Conservation (phyloP, 2,888 invertebrate genomes). For the Chalcosyrphus nemorum region DNA sequence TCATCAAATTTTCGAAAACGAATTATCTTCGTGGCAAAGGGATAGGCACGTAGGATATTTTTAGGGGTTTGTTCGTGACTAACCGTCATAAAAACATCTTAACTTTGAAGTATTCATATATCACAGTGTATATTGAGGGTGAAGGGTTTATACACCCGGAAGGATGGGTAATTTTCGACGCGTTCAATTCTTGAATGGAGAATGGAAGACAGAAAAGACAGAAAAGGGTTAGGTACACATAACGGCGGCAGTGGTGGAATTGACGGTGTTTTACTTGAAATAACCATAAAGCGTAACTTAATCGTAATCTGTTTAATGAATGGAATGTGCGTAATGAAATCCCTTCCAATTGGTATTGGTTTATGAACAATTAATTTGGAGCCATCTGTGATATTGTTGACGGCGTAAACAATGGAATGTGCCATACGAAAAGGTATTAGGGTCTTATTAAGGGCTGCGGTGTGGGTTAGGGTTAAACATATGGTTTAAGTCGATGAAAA, state of each 20-base stretch:
- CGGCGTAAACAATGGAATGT: too few relatives aligned
- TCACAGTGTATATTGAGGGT: background rate
- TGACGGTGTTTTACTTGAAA: background rate
- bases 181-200: background rate
- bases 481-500: too few relatives aligned
- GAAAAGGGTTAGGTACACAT: background rate
- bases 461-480: too few relatives aligned
- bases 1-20: constrained; percentile 46
- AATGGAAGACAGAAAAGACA: too few relatives aligned
- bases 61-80: constrained; percentile 53
- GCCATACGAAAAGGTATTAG: too few relatives aligned
- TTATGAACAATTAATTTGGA: constrained; percentile 51
- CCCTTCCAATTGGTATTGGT: constrained; percentile 44
- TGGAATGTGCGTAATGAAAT: constrained; percentile 32
- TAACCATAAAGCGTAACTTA: constrained; percentile 50
- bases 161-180: background rate
- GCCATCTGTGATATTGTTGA: constrained; percentile 17
- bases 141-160: background rate
- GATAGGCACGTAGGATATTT: constrained; percentile 59
- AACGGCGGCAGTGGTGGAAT: background rate
- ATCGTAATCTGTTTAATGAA: constrained; percentile 62
- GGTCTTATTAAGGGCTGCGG: too few relatives aligned
- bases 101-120: constrained; percentile 46
- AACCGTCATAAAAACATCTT: constrained; percentile 57
- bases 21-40: constrained; percentile 52